These are phyloP conservation scores for Drosophila mimetica DNA, from an alignment of 2,888 invertebrate species.

Conservation along the genomic window DNA sequence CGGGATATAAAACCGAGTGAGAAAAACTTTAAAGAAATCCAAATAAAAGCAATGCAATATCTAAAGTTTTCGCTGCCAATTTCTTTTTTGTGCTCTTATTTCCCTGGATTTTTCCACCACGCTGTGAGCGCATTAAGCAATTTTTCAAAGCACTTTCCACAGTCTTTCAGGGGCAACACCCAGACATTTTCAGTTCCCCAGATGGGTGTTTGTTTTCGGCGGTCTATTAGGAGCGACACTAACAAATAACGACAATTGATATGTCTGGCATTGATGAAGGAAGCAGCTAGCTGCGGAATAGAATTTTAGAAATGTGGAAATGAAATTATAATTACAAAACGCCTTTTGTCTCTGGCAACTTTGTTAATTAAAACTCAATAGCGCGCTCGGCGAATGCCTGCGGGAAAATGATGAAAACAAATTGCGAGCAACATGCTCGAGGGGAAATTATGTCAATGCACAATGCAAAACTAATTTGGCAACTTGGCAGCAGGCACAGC, in stretches of 20 bases:
- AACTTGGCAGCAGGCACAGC: slow-evolving; percentile 42
- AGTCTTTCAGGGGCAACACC: slow-evolving; percentile 46
- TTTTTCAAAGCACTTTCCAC: slow-evolving; percentile 58
- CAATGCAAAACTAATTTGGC: slow-evolving; percentile 49
- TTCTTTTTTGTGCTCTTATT: slow-evolving; percentile 21
- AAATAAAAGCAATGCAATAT: slow-evolving; percentile 53
- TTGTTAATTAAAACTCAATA: slow-evolving; percentile 76
- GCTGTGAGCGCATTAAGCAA: slow-evolving; percentile 57
- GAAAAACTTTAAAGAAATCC: slow-evolving; percentile 43
- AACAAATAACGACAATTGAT: slow-evolving; percentile 67
- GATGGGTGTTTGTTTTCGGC: slow-evolving; percentile 32
- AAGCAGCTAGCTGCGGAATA: neutral
- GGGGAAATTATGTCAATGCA: slow-evolving; percentile 55
- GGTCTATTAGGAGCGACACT: slow-evolving; percentile 39
- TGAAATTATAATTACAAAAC: slow-evolving; percentile 36
- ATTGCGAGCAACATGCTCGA: slow-evolving; percentile 35
- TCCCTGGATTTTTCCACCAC: slow-evolving; percentile 8
- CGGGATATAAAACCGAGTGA: slow-evolving; percentile 21
- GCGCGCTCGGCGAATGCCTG: slow-evolving; percentile 49
- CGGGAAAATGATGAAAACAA: slow-evolving; percentile 37
- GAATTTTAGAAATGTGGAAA: slow-evolving; percentile 45
- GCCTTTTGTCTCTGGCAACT: slow-evolving; percentile 54
- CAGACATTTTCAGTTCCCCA: neutral
- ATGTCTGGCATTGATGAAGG: slow-evolving; percentile 59
- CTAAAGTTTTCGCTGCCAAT: slow-evolving; percentile 41